phyloP scores from a whole-genome alignment of 1,140 invertebrate species.

The Leucophenga varia region DNA sequence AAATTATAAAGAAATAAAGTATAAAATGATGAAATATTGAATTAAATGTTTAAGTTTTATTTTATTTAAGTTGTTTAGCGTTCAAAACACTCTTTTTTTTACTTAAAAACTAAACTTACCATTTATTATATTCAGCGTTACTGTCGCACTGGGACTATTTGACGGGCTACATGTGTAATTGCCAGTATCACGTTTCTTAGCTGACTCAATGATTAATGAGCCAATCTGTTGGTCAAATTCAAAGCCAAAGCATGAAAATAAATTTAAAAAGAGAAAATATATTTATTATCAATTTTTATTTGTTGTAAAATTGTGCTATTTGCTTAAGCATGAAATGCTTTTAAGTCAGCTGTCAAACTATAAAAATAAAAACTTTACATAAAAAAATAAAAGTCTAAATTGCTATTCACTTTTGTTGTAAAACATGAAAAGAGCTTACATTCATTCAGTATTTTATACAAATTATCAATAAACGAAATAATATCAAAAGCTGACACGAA shows the following conservation, averaged over 20 bases:
- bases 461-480: too few relatives aligned
- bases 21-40: neutral
- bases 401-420: too few relatives aligned
- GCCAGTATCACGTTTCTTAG: conserved; percentile 55
- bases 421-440: too few relatives aligned
- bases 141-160: conserved; percentile 55
- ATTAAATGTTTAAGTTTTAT: neutral
- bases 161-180: conserved; percentile 57
- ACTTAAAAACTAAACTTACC: conserved; percentile 33
- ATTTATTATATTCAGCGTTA: conserved; percentile 56
- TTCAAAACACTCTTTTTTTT: conserved; percentile 1
- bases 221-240: conserved; percentile 50
- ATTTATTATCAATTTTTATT: too few relatives aligned
- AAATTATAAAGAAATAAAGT: conserved; percentile 1
- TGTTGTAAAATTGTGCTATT: too few relatives aligned
- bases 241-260: too few relatives aligned
- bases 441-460: too few relatives aligned
- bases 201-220: conserved; percentile 57
- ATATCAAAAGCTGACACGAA: too few relatives aligned
- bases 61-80: conserved; percentile 1
- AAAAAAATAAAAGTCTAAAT: too few relatives aligned
- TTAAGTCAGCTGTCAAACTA: too few relatives aligned
- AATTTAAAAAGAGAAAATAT: too few relatives aligned
- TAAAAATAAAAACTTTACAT: too few relatives aligned
- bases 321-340: neutral